Evolutionary conservation across 1,140 invertebrate genomes (phyloP).

Genomic region (Cyclargus thomasi): DNA sequence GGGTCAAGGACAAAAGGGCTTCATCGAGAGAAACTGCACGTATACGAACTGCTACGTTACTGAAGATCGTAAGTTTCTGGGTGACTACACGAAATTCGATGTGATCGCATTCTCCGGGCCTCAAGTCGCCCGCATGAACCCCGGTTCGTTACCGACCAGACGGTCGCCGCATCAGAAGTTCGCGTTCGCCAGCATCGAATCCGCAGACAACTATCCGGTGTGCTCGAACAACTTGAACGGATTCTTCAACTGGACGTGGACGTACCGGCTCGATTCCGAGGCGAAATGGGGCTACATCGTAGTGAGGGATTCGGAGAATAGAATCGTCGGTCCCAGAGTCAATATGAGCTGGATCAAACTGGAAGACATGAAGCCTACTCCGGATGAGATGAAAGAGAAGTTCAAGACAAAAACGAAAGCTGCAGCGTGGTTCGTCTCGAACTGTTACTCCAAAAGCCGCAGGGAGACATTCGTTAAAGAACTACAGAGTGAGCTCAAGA

Average conservation of each 20-base stretch:
- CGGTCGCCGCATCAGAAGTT: constrained; percentile 53
- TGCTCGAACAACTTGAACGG: constrained; percentile 53
- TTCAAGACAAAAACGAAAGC: constrained; percentile 68
- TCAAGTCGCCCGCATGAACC: constrained; percentile 31
- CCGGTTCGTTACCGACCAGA: constrained; percentile 30
- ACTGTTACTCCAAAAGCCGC: constrained; percentile 76
- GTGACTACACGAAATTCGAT: constrained; percentile 51
- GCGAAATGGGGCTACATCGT: constrained; percentile 75
- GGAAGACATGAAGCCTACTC: constrained; percentile 54
- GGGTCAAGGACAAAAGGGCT: constrained; percentile 40
- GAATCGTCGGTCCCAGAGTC: constrained; percentile 50
- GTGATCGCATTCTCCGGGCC: constrained; percentile 51
- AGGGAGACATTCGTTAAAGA: constrained; percentile 76
- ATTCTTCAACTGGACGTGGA: constrained; percentile 80
- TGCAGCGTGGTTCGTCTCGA: constrained; percentile 81
- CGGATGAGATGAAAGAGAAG: constrained; percentile 41
- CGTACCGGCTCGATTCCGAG: constrained; percentile 80
- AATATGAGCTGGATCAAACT: constrained; percentile 52
- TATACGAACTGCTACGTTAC: constrained; percentile 53
- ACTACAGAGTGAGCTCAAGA: constrained; percentile 74
- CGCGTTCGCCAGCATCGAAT: constrained; percentile 57
- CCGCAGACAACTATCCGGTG: constrained; percentile 52
- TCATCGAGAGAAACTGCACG: constrained; percentile 42
- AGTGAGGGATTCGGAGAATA: constrained; percentile 46
- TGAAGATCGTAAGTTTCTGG: constrained; percentile 35